Evolutionary conservation across 2,888 invertebrate genomes (phyloP).

Genomic region (Phortica magna): DNA sequence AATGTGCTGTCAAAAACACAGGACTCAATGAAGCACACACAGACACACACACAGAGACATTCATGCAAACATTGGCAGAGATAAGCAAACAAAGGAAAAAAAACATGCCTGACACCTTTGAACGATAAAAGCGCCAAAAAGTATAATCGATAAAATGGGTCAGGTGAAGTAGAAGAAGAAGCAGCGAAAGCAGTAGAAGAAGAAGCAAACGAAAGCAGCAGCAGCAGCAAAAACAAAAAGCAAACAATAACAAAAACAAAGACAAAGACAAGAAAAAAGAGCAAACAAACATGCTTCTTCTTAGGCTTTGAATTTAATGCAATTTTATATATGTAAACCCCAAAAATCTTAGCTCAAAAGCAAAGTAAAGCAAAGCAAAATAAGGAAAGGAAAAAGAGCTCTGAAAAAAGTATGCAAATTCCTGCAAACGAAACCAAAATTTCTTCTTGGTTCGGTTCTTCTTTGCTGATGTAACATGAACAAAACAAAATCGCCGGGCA

Average conservation of each 20-base stretch:
- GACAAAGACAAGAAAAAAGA: background rate
- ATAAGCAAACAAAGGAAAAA: too few relatives aligned
- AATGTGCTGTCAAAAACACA: constrained; percentile 50
- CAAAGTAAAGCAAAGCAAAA: background rate
- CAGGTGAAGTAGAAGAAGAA: background rate
- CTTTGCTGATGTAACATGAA: background rate
- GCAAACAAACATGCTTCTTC: background rate
- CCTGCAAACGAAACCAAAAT: background rate
- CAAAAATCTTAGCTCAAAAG: too few relatives aligned
- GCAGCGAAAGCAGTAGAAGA: background rate
- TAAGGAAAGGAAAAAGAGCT: background rate
- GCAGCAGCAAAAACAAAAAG: constrained; percentile 27
- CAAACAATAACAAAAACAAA: background rate
- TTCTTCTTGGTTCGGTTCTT: background rate
- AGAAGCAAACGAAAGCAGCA: constrained; percentile 41
- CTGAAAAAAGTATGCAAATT: background rate
- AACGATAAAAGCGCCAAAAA: too few relatives aligned
- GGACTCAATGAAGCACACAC: constrained; percentile 58
- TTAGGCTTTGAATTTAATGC: background rate
- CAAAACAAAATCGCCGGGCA: background rate
- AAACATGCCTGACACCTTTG: too few relatives aligned
- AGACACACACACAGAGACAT: background rate
- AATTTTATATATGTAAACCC: background rate
- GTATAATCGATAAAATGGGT: constrained; percentile 16
- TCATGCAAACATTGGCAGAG: too few relatives aligned